These are phyloP conservation scores for Eidolon helvum DNA, from an alignment of 2,113 vertebrate genomes.

Conservation along the genomic window DNA sequence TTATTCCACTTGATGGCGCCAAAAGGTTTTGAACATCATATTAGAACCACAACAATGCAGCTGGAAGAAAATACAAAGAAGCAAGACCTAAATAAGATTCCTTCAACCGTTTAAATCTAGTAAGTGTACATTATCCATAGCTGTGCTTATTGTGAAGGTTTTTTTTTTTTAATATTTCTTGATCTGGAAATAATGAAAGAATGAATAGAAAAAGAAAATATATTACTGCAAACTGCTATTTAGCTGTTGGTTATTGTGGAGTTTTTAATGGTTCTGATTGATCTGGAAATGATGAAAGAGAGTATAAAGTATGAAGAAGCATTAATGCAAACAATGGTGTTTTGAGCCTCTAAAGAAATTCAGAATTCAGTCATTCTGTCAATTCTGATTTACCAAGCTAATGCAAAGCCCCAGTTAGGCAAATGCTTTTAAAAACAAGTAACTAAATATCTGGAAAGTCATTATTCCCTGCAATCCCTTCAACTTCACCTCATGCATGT, in stretches of 20 bases:
- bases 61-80: background rate
- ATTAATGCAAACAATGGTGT: background rate
- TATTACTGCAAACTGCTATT: background rate
- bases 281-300: background rate
- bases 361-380: background rate
- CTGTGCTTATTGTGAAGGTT: background rate
- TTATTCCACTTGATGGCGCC: conserved; percentile 66
- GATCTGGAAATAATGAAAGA: background rate
- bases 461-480: background rate
- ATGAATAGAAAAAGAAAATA: conserved; percentile 6
- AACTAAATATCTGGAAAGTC: background rate
- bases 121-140: background rate
- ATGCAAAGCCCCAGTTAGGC: background rate
- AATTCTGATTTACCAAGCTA: conserved; percentile 28
- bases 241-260: background rate
- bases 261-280: background rate
- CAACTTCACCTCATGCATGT: background rate
- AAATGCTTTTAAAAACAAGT: background rate
- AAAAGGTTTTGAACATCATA: conserved; percentile 30
- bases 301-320: background rate
- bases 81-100: background rate
- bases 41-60: background rate
- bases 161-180: conserved; percentile 14
- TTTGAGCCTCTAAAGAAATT: background rate
- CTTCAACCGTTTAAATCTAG: conserved; percentile 22